Evolutionary conservation across 2,113 vertebrate genomes (phyloP).

Genomic region (Taxidea taxus): DNA sequence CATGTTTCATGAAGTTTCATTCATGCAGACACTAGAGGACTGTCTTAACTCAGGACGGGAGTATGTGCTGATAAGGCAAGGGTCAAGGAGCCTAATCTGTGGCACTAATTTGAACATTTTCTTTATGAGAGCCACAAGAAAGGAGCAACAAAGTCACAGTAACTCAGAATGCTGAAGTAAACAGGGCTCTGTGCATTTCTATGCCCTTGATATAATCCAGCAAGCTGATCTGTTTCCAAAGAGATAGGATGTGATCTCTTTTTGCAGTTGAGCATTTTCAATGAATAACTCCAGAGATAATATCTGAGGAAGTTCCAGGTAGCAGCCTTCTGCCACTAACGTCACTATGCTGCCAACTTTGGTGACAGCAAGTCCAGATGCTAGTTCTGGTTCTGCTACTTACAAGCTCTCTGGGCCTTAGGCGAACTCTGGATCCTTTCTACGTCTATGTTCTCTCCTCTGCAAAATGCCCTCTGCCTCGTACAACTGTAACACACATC

Average conservation of each 20-base stretch:
- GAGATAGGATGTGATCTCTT: background rate
- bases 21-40: background rate
- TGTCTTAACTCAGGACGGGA: background rate
- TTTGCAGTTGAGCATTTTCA: background rate
- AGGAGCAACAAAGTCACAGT: background rate
- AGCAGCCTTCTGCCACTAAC: background rate
- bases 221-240: background rate
- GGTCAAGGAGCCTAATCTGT: background rate
- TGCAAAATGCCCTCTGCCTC: background rate
- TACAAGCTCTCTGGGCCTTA: background rate
- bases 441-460: background rate
- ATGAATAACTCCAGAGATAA: background rate
- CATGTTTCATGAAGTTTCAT: background rate
- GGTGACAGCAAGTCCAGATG: background rate
- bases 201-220: background rate
- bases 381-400: background rate
- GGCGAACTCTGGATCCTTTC: background rate
- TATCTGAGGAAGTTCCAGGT: background rate
- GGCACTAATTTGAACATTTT: constrained; percentile 23
- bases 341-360: background rate
- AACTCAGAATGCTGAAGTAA: background rate
- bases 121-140: background rate
- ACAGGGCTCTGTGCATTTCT: background rate
- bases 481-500: background rate
- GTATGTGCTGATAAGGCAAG: background rate